Percentiles rank a stretch among this genome's conserved stretches.
Evolutionary conservation across 1,140 invertebrate species (phyloP).

Genomic region (Penaeus indicus): DNA sequence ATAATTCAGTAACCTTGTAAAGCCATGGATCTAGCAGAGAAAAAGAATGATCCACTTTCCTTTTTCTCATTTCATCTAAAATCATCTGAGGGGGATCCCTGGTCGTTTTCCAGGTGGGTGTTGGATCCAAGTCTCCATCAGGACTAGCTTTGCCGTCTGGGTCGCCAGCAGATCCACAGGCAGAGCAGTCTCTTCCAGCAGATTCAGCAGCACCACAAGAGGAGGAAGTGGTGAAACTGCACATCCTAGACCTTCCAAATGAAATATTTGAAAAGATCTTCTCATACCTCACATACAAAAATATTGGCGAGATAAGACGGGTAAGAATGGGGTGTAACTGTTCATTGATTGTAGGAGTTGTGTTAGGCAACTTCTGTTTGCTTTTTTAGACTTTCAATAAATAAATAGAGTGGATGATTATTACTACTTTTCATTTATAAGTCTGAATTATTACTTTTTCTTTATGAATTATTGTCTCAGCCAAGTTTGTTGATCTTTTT

Average conservation of each 20-base stretch:
- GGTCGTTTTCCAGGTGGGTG: too few species aligned
- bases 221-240: conserved; percentile 32
- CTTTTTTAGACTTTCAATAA: not conserved
- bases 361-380: not conserved
- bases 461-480: too few species aligned
- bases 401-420: too few species aligned
- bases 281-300: conserved; percentile 81
- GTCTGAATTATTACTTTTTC: too few species aligned
- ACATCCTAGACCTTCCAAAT: conserved; percentile 78
- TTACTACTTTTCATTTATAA: too few species aligned
- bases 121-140: too few species aligned
- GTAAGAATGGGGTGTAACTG: conserved; percentile 75
- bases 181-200: conserved; percentile 73
- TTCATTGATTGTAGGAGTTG: not conserved
- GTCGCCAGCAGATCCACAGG: conserved; percentile 63
- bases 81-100: conserved; percentile 64
- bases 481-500: too few species aligned
- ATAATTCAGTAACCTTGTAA: too few species aligned
- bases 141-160: too few species aligned
- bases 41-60: too few species aligned
- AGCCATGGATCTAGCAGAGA: too few species aligned
- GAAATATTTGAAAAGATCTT: conserved; percentile 86
- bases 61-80: conserved; percentile 40
- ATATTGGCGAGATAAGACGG: conserved; percentile 81
- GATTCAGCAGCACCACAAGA: not conserved